phyloP scores from a whole-genome alignment of 2,113 vertebrate species.

The Noturus placidus region DNA sequence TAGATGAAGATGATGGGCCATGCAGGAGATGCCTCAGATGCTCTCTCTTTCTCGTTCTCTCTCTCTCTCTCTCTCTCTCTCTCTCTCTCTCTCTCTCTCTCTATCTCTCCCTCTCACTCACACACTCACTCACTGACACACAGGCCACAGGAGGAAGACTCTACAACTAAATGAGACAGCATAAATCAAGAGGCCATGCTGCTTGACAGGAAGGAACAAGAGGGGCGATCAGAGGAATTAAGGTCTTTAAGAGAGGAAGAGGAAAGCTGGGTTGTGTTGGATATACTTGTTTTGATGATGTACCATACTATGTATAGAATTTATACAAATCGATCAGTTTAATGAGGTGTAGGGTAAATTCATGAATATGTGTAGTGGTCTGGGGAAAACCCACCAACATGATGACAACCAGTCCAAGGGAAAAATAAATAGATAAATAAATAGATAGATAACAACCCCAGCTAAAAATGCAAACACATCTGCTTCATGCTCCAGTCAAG shows the following conservation, averaged over 20 bases:
- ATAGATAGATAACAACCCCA: too few relatives aligned
- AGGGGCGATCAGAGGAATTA: conserved; percentile 27
- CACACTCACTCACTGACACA: conserved; percentile 23
- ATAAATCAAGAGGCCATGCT: conserved; percentile 38
- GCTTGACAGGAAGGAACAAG: conserved; percentile 13
- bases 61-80: neutral
- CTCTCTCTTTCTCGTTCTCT: conserved; percentile 22
- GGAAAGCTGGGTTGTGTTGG: neutral
- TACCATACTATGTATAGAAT: neutral
- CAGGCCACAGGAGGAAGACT: conserved; percentile 45
- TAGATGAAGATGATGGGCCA: conserved; percentile 71
- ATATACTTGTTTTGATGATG: conserved; percentile 6
- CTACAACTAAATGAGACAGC: conserved; percentile 54
- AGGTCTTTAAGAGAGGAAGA: conserved; percentile 34
- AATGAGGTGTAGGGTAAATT: neutral
- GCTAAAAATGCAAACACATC: too few relatives aligned
- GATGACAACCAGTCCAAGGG: too few relatives aligned
- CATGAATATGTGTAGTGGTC: neutral
- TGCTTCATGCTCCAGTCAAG: too few relatives aligned
- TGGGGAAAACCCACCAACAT: neutral
- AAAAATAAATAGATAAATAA: too few relatives aligned
- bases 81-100: conserved; percentile 4
- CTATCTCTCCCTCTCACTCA: neutral
- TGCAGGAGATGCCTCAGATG: conserved; percentile 57
- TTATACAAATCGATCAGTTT: neutral